phyloP scores from a whole-genome alignment of 2,113 vertebrate species.

The Elaphurus davidianus region DNA sequence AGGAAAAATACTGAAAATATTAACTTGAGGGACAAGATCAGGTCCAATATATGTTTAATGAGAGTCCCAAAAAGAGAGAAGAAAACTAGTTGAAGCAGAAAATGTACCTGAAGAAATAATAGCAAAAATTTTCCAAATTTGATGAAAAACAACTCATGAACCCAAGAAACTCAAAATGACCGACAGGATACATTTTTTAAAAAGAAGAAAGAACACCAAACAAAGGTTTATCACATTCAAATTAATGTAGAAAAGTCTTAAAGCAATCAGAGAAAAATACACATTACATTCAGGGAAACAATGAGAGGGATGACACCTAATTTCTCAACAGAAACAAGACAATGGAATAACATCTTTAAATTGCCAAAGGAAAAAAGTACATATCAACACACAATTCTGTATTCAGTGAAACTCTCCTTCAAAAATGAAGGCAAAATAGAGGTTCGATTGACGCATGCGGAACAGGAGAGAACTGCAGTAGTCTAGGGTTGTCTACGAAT shows the following conservation, averaged over 20 bases:
- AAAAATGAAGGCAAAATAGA: conserved; percentile 12
- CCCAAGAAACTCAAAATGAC: neutral
- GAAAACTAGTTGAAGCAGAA: neutral
- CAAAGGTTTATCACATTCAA: neutral
- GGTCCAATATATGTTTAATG: neutral
- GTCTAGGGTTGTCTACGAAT: conserved; percentile 86
- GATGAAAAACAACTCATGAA: neutral
- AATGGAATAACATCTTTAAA: neutral
- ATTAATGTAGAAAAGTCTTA: neutral
- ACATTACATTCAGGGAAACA: neutral
- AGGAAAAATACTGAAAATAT: neutral
- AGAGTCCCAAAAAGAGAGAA: neutral
- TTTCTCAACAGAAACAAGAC: neutral
- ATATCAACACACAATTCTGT: neutral
- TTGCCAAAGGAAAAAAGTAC: neutral
- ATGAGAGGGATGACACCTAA: neutral
- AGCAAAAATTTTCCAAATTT: neutral
- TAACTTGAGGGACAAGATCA: neutral
- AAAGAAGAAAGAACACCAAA: neutral
- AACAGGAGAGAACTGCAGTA: neutral
- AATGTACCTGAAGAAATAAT: neutral
- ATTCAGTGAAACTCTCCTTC: neutral
- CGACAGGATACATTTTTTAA: neutral
- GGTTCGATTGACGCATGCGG: neutral
- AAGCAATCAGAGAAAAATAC: neutral